Percentiles rank a stretch among this genome's conserved stretches.
These are phyloP conservation scores for Cryptotis parvus DNA, from an alignment of 2,113 vertebrate genomes.

Conservation along the genomic window DNA sequence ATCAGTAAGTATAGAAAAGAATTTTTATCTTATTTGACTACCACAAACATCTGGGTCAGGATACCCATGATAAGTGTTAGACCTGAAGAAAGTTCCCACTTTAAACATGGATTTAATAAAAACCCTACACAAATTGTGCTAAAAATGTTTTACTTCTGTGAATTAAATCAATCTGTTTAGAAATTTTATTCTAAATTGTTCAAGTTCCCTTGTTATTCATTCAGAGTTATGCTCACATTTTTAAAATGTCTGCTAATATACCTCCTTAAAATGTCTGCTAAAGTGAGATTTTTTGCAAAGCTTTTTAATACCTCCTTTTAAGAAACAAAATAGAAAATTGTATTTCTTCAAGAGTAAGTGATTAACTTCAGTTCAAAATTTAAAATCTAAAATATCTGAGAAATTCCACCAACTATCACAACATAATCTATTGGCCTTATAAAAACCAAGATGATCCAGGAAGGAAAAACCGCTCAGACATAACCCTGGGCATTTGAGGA, in stretches of 20 bases:
- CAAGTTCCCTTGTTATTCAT: not conserved
- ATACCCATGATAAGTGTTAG: not conserved
- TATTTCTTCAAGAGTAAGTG: conserved; percentile 43
- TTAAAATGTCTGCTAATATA: no score
- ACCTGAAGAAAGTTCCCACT: conserved; percentile 36
- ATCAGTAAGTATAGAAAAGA: conserved; percentile 41
- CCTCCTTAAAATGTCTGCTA: no score
- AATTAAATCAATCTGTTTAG: conserved; percentile 33
- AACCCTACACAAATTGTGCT: conserved; percentile 23
- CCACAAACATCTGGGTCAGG: not conserved
- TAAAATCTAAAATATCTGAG: conserved; percentile 28
- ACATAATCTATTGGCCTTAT: not conserved
- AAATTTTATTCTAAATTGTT: conserved; percentile 28
- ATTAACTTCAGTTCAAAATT: conserved; percentile 47
- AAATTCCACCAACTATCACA: not conserved
- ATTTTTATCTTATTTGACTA: conserved; percentile 56
- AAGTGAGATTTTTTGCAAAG: conserved; percentile 52
- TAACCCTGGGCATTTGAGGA: not conserved
- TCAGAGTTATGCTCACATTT: conserved; percentile 28
- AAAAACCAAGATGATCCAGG: not conserved
- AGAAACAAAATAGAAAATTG: conserved; percentile 51
- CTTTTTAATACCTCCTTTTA: conserved; percentile 44
- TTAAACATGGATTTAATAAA: conserved; percentile 48
- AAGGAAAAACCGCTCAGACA: not conserved
- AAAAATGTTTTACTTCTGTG: conserved; percentile 18